Evolutionary conservation across 2,113 vertebrate species (phyloP).

Genomic region (Oncorhynchus tshawytscha): DNA sequence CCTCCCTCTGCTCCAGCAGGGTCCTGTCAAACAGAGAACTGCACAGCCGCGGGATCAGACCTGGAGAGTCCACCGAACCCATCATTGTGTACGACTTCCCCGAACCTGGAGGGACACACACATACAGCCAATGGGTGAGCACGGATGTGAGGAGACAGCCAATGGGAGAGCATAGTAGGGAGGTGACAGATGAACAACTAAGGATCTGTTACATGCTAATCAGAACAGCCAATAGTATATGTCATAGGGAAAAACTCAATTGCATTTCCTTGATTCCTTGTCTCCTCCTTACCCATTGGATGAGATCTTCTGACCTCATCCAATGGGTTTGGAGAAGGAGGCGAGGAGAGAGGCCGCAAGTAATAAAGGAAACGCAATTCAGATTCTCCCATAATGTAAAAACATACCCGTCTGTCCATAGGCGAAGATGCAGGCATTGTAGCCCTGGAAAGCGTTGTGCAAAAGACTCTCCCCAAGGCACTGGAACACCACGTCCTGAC

Average conservation of each 20-base stretch:
- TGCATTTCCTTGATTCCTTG: too few relatives aligned
- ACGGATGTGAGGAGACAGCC: background rate
- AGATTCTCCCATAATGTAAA: background rate
- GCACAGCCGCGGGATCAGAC: constrained; percentile 92
- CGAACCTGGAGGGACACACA: constrained; percentile 79
- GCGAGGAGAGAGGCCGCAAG: too few relatives aligned
- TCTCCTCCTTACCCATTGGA: too few relatives aligned
- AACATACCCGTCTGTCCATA: constrained; percentile 92
- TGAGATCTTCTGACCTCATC: too few relatives aligned
- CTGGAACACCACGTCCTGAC: constrained; percentile 97
- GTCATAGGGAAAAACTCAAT: too few relatives aligned
- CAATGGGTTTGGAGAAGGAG: too few relatives aligned
- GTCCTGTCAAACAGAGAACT: constrained; percentile 93
- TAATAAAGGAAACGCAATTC: too few relatives aligned
- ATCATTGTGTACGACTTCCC: constrained; percentile 99
- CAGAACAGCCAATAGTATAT: background rate
- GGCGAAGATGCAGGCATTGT: constrained; percentile 97
- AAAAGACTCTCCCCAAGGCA: constrained; percentile 97
- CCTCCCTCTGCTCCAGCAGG: constrained; percentile 84
- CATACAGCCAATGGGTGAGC: background rate
- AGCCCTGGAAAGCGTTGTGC: constrained; percentile 95
- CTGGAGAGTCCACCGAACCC: constrained; percentile 93
- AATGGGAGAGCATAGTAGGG: background rate
- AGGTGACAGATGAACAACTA: background rate
- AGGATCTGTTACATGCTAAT: background rate